Conservation (phyloP, 1,140 invertebrate genomes). For the Ostrea edulis region DNA sequence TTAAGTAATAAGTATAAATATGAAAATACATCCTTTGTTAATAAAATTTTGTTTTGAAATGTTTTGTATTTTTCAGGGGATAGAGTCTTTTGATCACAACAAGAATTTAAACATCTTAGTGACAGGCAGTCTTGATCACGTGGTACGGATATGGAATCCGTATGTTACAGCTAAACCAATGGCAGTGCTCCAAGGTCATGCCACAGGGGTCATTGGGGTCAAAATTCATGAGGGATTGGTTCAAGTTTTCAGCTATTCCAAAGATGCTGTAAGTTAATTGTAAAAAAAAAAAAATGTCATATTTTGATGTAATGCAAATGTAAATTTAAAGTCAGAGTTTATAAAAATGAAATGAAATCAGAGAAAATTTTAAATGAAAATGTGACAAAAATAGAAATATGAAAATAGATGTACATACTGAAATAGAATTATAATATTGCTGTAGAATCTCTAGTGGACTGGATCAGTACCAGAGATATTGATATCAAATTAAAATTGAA, state of each 20-base stretch:
- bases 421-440: too few relatives aligned
- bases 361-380: background rate
- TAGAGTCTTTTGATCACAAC: slow-evolving; percentile 78
- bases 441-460: too few relatives aligned
- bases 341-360: background rate
- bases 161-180: slow-evolving; percentile 85
- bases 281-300: background rate
- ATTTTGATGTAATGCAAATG: background rate
- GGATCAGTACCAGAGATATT: too few relatives aligned
- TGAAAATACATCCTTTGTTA: too few relatives aligned
- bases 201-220: slow-evolving; percentile 84
- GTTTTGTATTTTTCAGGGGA: slow-evolving; percentile 65
- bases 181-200: slow-evolving; percentile 85
- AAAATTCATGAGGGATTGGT: slow-evolving; percentile 81
- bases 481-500: too few relatives aligned
- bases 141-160: slow-evolving; percentile 87
- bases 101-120: slow-evolving; percentile 76
- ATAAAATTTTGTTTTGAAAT: background rate
- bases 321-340: background rate
- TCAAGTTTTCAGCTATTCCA: slow-evolving; percentile 78
- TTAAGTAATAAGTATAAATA: too few relatives aligned
- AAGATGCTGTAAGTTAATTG: slow-evolving; percentile 75
- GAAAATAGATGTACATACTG: too few relatives aligned
- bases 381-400: too few relatives aligned
- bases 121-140: slow-evolving; percentile 86